Evolutionary conservation across 2,797 vertebrate genomes (phyloP), one percentile per base, ranked within the genome.

Genomic region (Rhodeus uyekii): DNA sequence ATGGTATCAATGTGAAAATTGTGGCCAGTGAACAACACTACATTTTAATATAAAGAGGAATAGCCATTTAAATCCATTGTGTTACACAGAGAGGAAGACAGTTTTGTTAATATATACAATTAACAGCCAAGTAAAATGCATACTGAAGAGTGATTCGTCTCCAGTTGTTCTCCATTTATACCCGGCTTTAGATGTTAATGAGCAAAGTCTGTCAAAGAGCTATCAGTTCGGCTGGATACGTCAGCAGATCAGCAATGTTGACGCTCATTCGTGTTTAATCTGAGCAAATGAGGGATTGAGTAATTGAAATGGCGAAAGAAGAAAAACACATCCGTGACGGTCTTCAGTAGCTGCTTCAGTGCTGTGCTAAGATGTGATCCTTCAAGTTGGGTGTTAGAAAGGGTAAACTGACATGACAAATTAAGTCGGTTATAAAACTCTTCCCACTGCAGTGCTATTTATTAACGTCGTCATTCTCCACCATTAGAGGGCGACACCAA

Each of bases 401-500:
- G 19, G 69, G 19, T 73, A n/a, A 73, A 53, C 48, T 8, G 69
- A 18, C 27, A 18, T 9, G 60, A 63, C 16, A 73, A 73, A 27
- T 38, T 24, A 50, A 34, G 32, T n/a, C 14, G 2, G 42, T 14
- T 36, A 34, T 13, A 50, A 38, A 29, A 75, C 53, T 39, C 22
- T 58, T 58, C 50, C 50, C 34, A 75, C n/a, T 50, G 46, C 44
- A 79, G 16, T 32, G 50, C 71, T 44, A 46, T 53, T 58, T 24
- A 38, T 22, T 18, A 22, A 84, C 83, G n/a, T 73, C 85, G 55
- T 73, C 0, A 5, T n/a, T 69, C 53, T 85, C 27, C 42, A 12
- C 3, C 92, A 92, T 86, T 82, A 93, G 93, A 88, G 90, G 90
- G 89, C 76, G 34, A 86, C 68, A 71, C n/a, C 78, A 44, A 22